Conservation (phyloP, 2,888 invertebrate genomes). For the Chrysolina haemoptera region DNA sequence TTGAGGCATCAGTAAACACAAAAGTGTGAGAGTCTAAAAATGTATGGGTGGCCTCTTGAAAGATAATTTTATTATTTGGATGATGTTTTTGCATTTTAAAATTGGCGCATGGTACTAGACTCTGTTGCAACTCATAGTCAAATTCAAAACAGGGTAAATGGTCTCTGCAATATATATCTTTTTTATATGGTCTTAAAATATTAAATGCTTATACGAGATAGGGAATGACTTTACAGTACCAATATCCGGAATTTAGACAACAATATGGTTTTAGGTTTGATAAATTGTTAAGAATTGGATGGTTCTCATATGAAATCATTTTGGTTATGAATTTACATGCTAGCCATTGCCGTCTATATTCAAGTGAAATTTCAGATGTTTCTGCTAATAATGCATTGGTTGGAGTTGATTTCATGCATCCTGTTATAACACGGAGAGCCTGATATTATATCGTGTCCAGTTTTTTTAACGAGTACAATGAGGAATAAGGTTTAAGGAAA, state of each 20-base stretch:
- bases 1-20: neutral
- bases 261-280: neutral
- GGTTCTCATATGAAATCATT: neutral
- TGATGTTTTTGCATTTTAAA: neutral
- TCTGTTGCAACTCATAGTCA: neutral
- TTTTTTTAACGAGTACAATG: too few species aligned
- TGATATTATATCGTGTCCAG: too few species aligned
- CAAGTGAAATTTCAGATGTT: too few species aligned
- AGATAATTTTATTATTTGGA: neutral
- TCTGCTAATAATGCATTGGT: too few species aligned
- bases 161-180: neutral
- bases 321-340: too few species aligned
- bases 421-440: too few species aligned
- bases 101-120: neutral
- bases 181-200: neutral
- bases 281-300: neutral
- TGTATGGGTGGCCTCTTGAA: neutral
- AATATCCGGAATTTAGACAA: neutral
- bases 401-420: too few species aligned
- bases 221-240: neutral
- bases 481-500: too few species aligned
- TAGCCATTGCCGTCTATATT: too few species aligned
- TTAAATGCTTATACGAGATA: neutral
- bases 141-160: neutral
- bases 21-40: neutral